These are phyloP conservation scores for Gadus chalcogrammus DNA, from an alignment of 2,113 vertebrate species.

Conservation along the genomic window DNA sequence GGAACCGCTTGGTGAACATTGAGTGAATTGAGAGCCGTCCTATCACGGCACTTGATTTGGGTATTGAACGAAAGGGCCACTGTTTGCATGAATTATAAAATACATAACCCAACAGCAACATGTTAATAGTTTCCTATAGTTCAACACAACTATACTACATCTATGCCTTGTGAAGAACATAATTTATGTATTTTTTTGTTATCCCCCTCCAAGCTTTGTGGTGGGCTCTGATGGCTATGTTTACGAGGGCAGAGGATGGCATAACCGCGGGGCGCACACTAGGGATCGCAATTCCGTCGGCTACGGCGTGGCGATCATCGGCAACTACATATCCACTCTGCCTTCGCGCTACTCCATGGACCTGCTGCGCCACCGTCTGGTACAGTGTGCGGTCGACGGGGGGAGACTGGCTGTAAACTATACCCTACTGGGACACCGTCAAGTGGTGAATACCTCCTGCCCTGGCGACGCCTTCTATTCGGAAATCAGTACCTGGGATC, in stretches of 20 bases:
- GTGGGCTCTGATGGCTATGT: slow-evolving; percentile 86
- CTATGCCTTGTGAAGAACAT: not conserved
- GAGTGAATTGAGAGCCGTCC: not conserved
- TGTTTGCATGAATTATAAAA: not conserved
- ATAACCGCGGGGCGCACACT: slow-evolving; percentile 81
- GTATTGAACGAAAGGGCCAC: too few species aligned
- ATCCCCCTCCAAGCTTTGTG: slow-evolving; percentile 75
- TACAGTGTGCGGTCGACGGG: slow-evolving; percentile 66
- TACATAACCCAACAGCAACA: too few species aligned
- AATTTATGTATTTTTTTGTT: not conserved
- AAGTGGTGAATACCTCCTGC: slow-evolving; percentile 77
- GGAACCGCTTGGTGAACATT: not conserved
- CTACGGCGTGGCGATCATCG: slow-evolving; percentile 83
- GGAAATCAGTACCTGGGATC: slow-evolving; percentile 78
- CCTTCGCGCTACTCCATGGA: slow-evolving; percentile 61
- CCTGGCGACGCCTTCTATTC: slow-evolving; percentile 79
- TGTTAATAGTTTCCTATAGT: not conserved
- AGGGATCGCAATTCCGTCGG: slow-evolving; percentile 76
- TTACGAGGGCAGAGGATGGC: slow-evolving; percentile 89
- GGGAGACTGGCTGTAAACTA: slow-evolving; percentile 69
- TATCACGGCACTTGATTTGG: not conserved
- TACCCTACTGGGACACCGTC: slow-evolving; percentile 79
- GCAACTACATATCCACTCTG: slow-evolving; percentile 74
- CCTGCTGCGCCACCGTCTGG: slow-evolving; percentile 68
- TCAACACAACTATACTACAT: too few species aligned